Conservation (phyloP, 2,888 invertebrate genomes). For the Pandemis heparana region DNA sequence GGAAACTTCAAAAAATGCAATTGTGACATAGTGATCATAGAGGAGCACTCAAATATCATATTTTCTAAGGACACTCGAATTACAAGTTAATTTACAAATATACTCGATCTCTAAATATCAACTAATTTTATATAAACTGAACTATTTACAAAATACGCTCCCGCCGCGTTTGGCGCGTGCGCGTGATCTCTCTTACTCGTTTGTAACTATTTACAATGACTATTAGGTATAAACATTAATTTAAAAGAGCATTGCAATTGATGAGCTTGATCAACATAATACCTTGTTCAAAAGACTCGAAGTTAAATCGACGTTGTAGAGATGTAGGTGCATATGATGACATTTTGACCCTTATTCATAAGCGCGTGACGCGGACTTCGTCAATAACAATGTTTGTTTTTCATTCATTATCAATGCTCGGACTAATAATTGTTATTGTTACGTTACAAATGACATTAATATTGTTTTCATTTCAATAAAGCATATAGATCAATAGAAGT, state of each 20-base stretch:
- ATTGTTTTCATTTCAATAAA: background rate
- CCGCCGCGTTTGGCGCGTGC: constrained; percentile 72
- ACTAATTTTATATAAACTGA: constrained; percentile 75
- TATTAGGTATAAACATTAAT: constrained; percentile 75
- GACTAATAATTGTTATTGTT: background rate
- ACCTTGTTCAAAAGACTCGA: constrained; percentile 74
- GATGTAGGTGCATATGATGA: constrained; percentile 7
- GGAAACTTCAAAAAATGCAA: constrained; percentile 74
- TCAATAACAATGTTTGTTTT: constrained; percentile 6
- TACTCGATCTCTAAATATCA: constrained; percentile 79
- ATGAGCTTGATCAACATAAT: constrained; percentile 81
- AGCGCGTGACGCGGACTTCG: background rate
- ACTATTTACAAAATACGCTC: constrained; percentile 83
- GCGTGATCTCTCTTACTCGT: constrained; percentile 73
- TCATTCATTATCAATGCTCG: background rate
- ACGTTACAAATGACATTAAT: constrained; percentile 4
- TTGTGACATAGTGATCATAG: constrained; percentile 80
- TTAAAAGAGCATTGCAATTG: constrained; percentile 80
- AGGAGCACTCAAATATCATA: constrained; percentile 72
- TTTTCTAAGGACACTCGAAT: constrained; percentile 79
- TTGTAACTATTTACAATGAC: constrained; percentile 84
- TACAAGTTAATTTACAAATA: constrained; percentile 83
- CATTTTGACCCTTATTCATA: constrained; percentile 8
- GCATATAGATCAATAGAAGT: no score
- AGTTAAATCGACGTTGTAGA: constrained; percentile 43